Base-by-base conservation (phyloP, 2,888 invertebrate genomes). In the Mylabris sibirica region DNA sequence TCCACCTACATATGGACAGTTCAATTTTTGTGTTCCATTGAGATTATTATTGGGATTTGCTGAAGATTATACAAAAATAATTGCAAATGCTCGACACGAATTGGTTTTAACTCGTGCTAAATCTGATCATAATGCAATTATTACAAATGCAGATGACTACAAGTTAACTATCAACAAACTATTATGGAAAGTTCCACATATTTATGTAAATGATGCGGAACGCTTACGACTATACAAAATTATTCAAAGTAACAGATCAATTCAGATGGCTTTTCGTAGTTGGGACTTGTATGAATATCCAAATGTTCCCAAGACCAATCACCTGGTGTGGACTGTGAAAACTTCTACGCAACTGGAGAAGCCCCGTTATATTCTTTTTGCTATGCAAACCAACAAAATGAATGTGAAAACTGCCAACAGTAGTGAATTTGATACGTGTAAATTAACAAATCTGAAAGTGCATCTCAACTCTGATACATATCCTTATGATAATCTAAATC, bases 221-320 rank as follows among this genome's bases (percentile, higher is more conserved):
- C 72, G 72, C 63, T 64, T 77, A 20, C 69, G 67, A 44, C 41
- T 73, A 22, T 70, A 63, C 30, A 41, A 68, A 65, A 67, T 44
- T 41, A 68, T 72, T 63, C 62, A 72, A 67, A 68, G 53, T 66
- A 34, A 26, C 30, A 62, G 22, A 60, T 35, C 69, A 53, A 41
- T 74, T 57, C 60, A 65, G 44, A 69, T 71, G 12, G 30, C 64
- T 74, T 83, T 82, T 70, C 68, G 84, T 67, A 80, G 77, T 34
- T 84, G 83, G 82, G 81, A 83, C 62, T 61, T 84, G 22, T 81
- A 81, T 72, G 81, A 82, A 73, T 82, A 81, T 74, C 83, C 83
- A 0, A 34, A 77, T 60, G 69, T 84, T 70, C 83, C 80, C 6
- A 71, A 66, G 63, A 78, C 80, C 20, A 72, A 70, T 60, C 77